Conservation (phyloP, 1,140 invertebrate species). For the Phymastichus coffea region DNA sequence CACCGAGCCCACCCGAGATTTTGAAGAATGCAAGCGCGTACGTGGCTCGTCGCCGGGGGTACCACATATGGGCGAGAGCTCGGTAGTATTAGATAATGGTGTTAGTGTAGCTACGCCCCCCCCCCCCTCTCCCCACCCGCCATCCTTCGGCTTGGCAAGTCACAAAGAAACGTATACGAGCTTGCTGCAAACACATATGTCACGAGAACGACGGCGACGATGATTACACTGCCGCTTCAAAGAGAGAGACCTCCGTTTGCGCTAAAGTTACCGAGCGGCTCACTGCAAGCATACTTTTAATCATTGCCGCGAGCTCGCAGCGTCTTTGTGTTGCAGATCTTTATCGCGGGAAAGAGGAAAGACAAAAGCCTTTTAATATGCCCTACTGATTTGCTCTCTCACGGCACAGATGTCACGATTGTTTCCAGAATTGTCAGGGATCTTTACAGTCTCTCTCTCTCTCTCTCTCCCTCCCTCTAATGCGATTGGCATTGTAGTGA, state of each 20-base stretch:
- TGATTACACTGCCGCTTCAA: no score
- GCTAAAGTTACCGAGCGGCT: no score
- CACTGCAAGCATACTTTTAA: no score
- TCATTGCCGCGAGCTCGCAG: no score
- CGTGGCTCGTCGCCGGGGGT: slow-evolving; percentile 49
- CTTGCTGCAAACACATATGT: slow-evolving; percentile 20
- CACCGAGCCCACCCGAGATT: slow-evolving; percentile 27
- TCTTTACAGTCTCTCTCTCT: slow-evolving; percentile 4
- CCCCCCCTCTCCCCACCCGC: slow-evolving; percentile 6
- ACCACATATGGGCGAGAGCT: slow-evolving; percentile 52
- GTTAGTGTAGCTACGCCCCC: slow-evolving; percentile 44
- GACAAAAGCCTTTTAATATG: no score
- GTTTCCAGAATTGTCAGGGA: slow-evolving; percentile 19
- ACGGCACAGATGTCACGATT: no score
- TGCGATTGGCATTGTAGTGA: no score
- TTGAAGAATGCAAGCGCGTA: slow-evolving; percentile 42
- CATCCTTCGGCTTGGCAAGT: no score
- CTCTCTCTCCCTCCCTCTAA: background rate
- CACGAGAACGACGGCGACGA: slow-evolving; percentile 7
- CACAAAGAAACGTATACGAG: background rate
- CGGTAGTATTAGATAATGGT: slow-evolving; percentile 55
- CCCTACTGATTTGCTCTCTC: no score
- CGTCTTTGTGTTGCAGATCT: no score
- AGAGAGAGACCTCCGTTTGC: no score
- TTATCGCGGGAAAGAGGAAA: no score